Conservation (phyloP, 1,140 invertebrate species). For the Trachymyrmex cornetzi region DNA sequence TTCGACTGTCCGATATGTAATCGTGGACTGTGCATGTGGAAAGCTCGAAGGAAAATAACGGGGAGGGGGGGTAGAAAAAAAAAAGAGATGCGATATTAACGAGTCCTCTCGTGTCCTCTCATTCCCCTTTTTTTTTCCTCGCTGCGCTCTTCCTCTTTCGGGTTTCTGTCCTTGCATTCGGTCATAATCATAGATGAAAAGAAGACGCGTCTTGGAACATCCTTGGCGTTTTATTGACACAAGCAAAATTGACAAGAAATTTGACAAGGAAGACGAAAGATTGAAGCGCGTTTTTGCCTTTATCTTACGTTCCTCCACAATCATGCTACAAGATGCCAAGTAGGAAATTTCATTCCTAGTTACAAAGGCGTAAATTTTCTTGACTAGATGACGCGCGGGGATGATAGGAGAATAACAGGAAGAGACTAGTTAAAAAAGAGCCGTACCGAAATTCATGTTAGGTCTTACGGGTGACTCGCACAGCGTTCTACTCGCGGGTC, state of each 20-base stretch:
- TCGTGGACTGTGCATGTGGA: conserved; percentile 34
- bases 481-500: conserved; percentile 4
- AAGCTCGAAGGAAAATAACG: conserved; percentile 29
- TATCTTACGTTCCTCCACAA: not conserved
- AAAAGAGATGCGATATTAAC: conserved; percentile 11
- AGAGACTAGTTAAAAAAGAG: not conserved
- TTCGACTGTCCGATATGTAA: conserved; percentile 59
- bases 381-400: conserved; percentile 1
- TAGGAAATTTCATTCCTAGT: conserved; percentile 21
- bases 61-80: not conserved
- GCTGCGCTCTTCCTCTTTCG: conserved; percentile 12
- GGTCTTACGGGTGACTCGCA: conserved; percentile 34
- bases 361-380: not conserved
- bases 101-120: conserved; percentile 31
- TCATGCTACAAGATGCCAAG: not conserved
- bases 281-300: conserved; percentile 29
- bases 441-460: conserved; percentile 15
- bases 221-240: conserved; percentile 3
- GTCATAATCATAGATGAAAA: not conserved
- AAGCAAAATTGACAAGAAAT: not conserved
- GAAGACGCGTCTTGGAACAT: not conserved
- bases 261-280: not conserved
- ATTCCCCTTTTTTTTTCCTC: conserved; percentile 22
- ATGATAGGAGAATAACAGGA: conserved; percentile 40
- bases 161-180: conserved; percentile 1